These are phyloP conservation scores for Mythimna albipuncta DNA, from an alignment of 2,888 invertebrate genomes.

Conservation along the genomic window DNA sequence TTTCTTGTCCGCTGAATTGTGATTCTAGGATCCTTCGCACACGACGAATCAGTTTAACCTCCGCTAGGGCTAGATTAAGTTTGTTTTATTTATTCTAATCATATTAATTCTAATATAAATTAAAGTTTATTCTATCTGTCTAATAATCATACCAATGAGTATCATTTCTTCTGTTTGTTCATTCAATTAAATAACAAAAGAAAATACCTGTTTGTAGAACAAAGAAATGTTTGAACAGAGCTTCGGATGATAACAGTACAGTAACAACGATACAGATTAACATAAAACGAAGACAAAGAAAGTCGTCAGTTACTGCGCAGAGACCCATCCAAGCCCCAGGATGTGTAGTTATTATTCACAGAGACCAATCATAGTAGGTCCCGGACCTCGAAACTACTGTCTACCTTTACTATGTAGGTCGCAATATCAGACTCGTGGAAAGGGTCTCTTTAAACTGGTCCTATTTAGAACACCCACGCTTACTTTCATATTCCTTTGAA, in stretches of 20 bases:
- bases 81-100: background rate
- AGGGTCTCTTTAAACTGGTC: slow-evolving; percentile 54
- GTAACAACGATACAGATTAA: slow-evolving; percentile 56
- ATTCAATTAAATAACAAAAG: slow-evolving; percentile 19
- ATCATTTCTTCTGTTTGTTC: slow-evolving; percentile 4
- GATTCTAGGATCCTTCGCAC: background rate
- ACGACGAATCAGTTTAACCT: background rate
- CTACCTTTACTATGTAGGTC: slow-evolving; percentile 40
- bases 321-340: slow-evolving; percentile 67
- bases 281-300: slow-evolving; percentile 73
- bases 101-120: background rate
- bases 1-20: background rate
- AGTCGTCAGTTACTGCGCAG: slow-evolving; percentile 69
- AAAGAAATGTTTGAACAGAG: slow-evolving; percentile 28
- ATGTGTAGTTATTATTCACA: slow-evolving; percentile 56
- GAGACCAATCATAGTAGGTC: slow-evolving; percentile 65
- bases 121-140: background rate
- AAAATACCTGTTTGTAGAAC: slow-evolving; percentile 19
- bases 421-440: slow-evolving; percentile 23
- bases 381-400: slow-evolving; percentile 42
- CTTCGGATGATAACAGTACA: slow-evolving; percentile 25
- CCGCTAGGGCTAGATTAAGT: background rate
- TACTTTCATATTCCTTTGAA: slow-evolving; percentile 56
- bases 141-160: background rate
- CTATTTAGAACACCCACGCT: slow-evolving; percentile 56